Conservation (phyloP, 2,113 vertebrate species). For the Megalops atlanticus region DNA sequence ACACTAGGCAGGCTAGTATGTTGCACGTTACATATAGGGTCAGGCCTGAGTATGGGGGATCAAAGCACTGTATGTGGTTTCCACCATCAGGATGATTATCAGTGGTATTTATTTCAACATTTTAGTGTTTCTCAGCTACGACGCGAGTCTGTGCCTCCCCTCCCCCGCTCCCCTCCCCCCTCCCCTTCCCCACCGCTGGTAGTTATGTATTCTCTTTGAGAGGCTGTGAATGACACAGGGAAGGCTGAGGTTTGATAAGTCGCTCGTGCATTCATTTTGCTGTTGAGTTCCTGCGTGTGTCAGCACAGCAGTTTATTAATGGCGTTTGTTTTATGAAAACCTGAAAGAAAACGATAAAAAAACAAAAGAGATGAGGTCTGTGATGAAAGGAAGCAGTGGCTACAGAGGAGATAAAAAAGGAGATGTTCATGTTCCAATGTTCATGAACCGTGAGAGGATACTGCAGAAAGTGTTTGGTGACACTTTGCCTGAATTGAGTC, state of each 20-base stretch:
- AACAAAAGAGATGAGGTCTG: neutral
- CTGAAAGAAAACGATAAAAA: slow-evolving; percentile 49
- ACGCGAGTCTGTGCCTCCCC: slow-evolving; percentile 27
- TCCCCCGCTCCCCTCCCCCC: neutral
- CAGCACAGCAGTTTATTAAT: slow-evolving; percentile 54
- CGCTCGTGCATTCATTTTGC: slow-evolving; percentile 50
- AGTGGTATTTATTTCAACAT: neutral
- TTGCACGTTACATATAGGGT: neutral
- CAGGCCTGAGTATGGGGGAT: neutral
- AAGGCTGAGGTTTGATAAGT: slow-evolving; percentile 54
- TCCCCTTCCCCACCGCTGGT: neutral
- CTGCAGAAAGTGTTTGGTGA: neutral
- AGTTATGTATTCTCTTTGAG: slow-evolving; percentile 50
- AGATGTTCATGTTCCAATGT: slow-evolving; percentile 21
- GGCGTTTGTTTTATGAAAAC: slow-evolving; percentile 57
- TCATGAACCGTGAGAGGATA: slow-evolving; percentile 9
- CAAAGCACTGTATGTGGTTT: neutral
- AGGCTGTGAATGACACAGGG: slow-evolving; percentile 43
- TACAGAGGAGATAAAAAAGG: neutral
- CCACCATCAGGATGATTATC: neutral
- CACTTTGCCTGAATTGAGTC: too few species aligned
- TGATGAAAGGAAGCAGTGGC: neutral
- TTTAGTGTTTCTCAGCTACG: neutral
- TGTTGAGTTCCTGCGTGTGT: slow-evolving; percentile 53
- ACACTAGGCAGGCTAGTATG: neutral